Evolutionary conservation across 2,888 invertebrate species (phyloP).

Genomic region (Hedya salicella): DNA sequence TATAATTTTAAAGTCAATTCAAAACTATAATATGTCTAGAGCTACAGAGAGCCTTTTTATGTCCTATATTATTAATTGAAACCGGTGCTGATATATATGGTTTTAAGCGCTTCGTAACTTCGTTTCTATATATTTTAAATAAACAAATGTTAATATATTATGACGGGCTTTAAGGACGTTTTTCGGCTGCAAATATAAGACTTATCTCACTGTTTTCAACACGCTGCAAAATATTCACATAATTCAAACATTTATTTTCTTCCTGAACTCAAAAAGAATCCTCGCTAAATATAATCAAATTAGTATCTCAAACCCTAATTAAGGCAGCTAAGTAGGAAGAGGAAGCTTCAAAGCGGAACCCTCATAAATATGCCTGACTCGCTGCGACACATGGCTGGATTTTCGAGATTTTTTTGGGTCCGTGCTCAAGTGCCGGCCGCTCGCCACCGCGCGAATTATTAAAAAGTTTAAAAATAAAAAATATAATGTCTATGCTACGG

Average conservation of each 20-base stretch:
- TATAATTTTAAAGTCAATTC: too few relatives aligned
- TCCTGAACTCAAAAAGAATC: slow-evolving; percentile 1
- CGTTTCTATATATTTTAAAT: too few relatives aligned
- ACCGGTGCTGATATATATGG: too few relatives aligned
- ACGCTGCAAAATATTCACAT: not conserved
- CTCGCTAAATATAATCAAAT: slow-evolving; percentile 29
- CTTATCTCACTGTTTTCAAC: not conserved
- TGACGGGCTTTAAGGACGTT: too few relatives aligned
- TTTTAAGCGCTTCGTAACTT: too few relatives aligned
- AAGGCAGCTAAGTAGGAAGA: slow-evolving; percentile 36
- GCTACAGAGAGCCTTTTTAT: too few relatives aligned
- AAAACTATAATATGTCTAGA: too few relatives aligned
- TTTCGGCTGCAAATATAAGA: too few relatives aligned
- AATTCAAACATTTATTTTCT: not conserved
- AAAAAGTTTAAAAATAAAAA: slow-evolving; percentile 76
- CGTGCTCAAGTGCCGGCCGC: slow-evolving; percentile 79
- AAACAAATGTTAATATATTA: too few relatives aligned
- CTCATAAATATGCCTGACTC: slow-evolving; percentile 57
- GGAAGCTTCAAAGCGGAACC: slow-evolving; percentile 62
- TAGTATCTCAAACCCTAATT: slow-evolving; percentile 37
- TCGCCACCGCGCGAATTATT: slow-evolving; percentile 76
- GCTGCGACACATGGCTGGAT: slow-evolving; percentile 75
- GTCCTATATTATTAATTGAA: too few relatives aligned
- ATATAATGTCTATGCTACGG: slow-evolving; percentile 64
- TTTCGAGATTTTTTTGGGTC: slow-evolving; percentile 79